phyloP scores from a whole-genome alignment of 2,797 vertebrate species.

The Platyrinchus mystaceus region DNA sequence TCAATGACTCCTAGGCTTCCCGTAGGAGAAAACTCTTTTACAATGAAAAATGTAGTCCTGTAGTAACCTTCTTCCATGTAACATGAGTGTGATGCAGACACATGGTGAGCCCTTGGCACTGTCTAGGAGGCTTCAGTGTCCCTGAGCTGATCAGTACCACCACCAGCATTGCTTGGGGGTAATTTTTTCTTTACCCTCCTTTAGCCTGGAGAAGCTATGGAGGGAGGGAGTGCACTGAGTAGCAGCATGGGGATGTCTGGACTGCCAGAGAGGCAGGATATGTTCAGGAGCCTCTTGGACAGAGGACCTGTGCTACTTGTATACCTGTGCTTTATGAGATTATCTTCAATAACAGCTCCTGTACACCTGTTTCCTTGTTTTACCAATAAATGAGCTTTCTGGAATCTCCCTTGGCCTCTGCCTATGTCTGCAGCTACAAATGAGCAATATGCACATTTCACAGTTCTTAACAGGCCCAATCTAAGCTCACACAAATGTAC shows the following conservation, averaged over 20 bases:
- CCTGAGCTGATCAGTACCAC: neutral
- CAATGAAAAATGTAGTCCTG: neutral
- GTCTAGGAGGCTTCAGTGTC: neutral
- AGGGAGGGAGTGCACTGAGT: no score
- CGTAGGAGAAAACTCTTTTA: neutral
- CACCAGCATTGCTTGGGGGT: rapidly evolving
- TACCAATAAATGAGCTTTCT: neutral
- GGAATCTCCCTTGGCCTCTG: neutral
- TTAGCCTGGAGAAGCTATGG: neutral
- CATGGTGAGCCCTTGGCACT: neutral
- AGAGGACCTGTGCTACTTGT: rapidly evolving
- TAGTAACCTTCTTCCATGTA: rapidly evolving
- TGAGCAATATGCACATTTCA: neutral
- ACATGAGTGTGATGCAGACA: rapidly evolving
- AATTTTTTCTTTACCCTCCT: rapidly evolving
- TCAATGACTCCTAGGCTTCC: neutral
- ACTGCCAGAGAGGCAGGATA: neutral
- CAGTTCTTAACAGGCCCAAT: neutral
- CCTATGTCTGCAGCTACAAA: neutral
- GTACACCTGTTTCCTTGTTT: neutral
- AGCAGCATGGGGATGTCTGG: neutral
- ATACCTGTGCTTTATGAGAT: neutral
- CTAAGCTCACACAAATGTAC: neutral
- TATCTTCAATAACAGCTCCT: neutral
- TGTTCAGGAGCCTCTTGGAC: neutral